Conservation (phyloP, 1,140 invertebrate species). For the Eumeta japonica region DNA sequence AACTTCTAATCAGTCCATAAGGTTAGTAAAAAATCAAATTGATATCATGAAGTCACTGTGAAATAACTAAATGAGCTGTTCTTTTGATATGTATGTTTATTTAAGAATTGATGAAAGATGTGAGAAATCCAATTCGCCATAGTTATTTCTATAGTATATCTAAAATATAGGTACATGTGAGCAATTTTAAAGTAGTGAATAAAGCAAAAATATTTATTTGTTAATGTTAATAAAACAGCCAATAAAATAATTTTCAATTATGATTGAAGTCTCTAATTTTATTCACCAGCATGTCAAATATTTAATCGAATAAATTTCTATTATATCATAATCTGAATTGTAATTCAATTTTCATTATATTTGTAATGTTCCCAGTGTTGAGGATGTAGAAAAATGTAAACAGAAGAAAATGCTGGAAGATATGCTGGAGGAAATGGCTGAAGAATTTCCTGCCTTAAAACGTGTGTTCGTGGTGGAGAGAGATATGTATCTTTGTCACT, state of each 20-base stretch:
- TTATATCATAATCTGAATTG: too few species aligned
- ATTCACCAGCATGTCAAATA: too few species aligned
- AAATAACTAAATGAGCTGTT: background rate
- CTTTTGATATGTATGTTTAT: background rate
- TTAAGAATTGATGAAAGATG: background rate
- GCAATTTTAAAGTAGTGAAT: too few species aligned
- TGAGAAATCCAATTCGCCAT: background rate
- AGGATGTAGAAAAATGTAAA: slow-evolving; percentile 93
- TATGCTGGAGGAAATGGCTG: slow-evolving; percentile 86
- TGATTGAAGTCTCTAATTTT: background rate
- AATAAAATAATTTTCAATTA: too few species aligned
- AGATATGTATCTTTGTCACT: slow-evolving; percentile 87
- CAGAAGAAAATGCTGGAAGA: slow-evolving; percentile 87
- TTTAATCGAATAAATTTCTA: too few species aligned
- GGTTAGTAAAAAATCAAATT: too few species aligned
- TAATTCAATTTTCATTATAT: too few species aligned
- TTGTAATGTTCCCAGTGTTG: slow-evolving; percentile 72
- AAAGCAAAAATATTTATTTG: too few species aligned
- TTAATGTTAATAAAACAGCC: too few species aligned
- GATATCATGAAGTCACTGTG: background rate
- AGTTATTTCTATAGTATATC: background rate
- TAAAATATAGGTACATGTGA: too few species aligned
- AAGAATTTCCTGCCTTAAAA: slow-evolving; percentile 86
- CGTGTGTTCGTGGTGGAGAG: slow-evolving; percentile 92
- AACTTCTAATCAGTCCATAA: slow-evolving; percentile 76